Evolutionary conservation across 2,797 vertebrate species (phyloP).

Genomic region (Oreortyx pictus): DNA sequence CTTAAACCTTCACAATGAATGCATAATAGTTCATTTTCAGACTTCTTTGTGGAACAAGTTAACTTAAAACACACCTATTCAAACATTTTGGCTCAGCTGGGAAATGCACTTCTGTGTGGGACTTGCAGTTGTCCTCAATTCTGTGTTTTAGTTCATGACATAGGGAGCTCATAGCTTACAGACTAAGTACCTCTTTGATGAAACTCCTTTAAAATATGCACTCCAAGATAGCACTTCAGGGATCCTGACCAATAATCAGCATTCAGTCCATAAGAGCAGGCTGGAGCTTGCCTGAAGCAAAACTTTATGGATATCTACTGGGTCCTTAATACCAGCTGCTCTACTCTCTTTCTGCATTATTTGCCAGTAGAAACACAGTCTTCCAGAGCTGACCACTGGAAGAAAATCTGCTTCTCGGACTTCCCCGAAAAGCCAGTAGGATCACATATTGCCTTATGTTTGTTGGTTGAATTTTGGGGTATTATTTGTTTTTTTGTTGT

Average conservation of each 20-base stretch:
- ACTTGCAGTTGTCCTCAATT: background rate
- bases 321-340: background rate
- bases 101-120: background rate
- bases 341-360: background rate
- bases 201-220: background rate
- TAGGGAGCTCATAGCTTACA: background rate
- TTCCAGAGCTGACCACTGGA: background rate
- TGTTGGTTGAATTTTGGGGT: background rate
- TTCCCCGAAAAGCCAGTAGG: background rate
- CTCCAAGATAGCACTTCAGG: background rate
- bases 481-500: background rate
- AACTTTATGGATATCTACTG: background rate
- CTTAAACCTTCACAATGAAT: background rate
- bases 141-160: background rate
- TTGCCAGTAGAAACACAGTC: background rate
- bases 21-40: background rate
- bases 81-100: background rate
- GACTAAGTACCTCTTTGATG: background rate
- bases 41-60: background rate
- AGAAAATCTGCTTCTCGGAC: background rate
- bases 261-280: background rate
- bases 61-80: background rate
- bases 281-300: background rate
- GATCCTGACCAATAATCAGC: background rate
- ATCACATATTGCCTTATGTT: background rate